Base-by-base conservation (phyloP, 2,797 vertebrate species). In the Acipenser oxyrinchus region DNA sequence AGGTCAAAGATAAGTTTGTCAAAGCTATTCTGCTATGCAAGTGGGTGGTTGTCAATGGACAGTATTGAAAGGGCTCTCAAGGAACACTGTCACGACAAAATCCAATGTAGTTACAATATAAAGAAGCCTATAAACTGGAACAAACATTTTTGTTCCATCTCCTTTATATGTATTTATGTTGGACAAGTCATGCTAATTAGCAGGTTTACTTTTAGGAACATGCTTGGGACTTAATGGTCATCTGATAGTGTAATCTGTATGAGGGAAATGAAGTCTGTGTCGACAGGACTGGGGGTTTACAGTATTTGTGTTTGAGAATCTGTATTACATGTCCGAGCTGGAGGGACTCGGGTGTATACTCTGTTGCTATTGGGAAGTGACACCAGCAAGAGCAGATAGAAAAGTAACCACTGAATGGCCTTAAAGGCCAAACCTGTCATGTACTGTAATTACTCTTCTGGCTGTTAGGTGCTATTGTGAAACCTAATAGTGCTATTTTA, bases 261-360 rank as follows among this genome's bases (percentile, higher is more conserved):
- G 62, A 37, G 52, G 49, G 49, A 67, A 60, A 48, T 49, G 13
- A 10, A 64, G 49, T 49, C 49, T n/a, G 55, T 64, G 13, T 67
- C 23, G 60, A 50, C 58, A n/a, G 64, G 62, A 1, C 9, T 55
- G 37, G 12, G 48, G 8, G 11, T 6, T 11, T 49, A n/a, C n/a
- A 55, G n/a, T 15, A 48, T 59, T n/a, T 23, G 12, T 60, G 57
- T 9, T 59, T 50, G n/a, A 60, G 57, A 60, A 51, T 59, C 7
- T 66, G 57, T 57, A 59, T 49, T 8, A 6, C 1, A 55, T 37
- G 48, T 66, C 57, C 37, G 48, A n/a, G 48, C n/a, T 59, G 65
- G 7, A 59, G 8, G 8, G 2, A 48, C 6, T 66, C 7, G 15
- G 51, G 18, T 18, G 51, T 48, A 55, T 7, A 23, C 63, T 18